Evolutionary conservation across 2,797 vertebrate genomes (phyloP), one percentile per base, ranked within the genome.

Genomic region (Phrynocephalus vlangalii): DNA sequence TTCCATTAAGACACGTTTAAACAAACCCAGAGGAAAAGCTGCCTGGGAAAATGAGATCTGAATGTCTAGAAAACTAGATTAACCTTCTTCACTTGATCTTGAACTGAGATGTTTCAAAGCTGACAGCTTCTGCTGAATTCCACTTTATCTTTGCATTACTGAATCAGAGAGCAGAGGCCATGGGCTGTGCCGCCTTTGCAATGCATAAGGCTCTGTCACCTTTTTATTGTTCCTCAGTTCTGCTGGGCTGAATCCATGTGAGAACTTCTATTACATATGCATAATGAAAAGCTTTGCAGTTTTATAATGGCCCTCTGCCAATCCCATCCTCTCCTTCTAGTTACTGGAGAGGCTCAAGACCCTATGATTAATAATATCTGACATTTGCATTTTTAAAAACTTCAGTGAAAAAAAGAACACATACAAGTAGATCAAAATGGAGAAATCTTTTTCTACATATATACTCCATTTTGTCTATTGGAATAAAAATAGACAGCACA

Each of bases 11-110:
- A 94, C 70, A 89, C 82, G 44, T 92, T 89, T 93, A 72, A 89
- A 92, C 86, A 92, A 95, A 93, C 72, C 50, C 66, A 79, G 76
- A 86, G 68, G 70, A 86, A 95, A 94, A 95, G 93, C 92, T 86
- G 86, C 90, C 90, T 92, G 90, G 91, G 91, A 95, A 95, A 96
- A 96, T 90, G 86, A 93, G 91, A 96, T 92, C 88, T 92, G 95
- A 93, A 88, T 91, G 88, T 94, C 94, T 95, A 94, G 93, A 96
- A 96, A 94, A 95, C 48, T 92, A 95, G 93, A 95, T 95, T 94
- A 95, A 79, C 82, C 30, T 95, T 93, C 91, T 93, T 86, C 16
- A 91, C 92, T 92, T 95, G 88, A 94, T 95, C 93, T 96, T 93
- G 91, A 95, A 93, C 93, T 93, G 93, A 96, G 93, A 96, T 94